Evolutionary conservation across 1,140 invertebrate genomes (phyloP).

Genomic region (Cherax destructor): DNA sequence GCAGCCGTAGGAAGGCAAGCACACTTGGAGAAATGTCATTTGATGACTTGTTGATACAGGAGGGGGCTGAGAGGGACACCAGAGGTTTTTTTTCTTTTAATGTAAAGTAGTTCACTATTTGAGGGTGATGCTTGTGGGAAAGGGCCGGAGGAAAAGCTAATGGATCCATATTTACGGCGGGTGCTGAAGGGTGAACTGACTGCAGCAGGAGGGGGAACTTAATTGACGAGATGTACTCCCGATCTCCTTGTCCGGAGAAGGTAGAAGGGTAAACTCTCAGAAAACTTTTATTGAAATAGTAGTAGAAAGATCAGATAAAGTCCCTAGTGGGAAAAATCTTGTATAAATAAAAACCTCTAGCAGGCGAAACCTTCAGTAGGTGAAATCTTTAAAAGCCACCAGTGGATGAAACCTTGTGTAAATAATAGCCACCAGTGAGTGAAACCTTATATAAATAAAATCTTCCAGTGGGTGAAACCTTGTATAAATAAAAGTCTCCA

Average conservation of each 20-base stretch:
- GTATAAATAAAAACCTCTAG: too few relatives aligned
- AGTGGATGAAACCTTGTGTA: too few relatives aligned
- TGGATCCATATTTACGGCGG: neutral
- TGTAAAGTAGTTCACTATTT: neutral
- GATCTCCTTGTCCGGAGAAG: neutral
- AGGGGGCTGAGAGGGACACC: neutral
- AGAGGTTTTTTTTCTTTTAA: neutral
- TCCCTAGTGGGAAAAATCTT: too few relatives aligned
- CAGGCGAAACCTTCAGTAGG: too few relatives aligned
- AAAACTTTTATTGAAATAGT: too few relatives aligned
- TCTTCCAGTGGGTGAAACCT: too few relatives aligned
- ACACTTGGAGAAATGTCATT: neutral
- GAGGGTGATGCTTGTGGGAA: neutral
- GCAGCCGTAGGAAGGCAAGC: too few relatives aligned
- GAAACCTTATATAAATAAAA: too few relatives aligned
- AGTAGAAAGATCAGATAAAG: neutral
- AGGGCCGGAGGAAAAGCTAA: neutral
- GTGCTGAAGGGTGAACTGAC: neutral
- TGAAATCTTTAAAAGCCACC: too few relatives aligned
- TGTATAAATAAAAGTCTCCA: too few relatives aligned
- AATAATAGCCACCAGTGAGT: too few relatives aligned
- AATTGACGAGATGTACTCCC: neutral
- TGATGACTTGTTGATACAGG: slow-evolving; percentile 8
- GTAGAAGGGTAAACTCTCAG: too few relatives aligned
- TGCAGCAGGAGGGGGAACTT: neutral